phyloP scores from a whole-genome alignment of 2,888 invertebrate genomes.

The Watsonalla cultraria region DNA sequence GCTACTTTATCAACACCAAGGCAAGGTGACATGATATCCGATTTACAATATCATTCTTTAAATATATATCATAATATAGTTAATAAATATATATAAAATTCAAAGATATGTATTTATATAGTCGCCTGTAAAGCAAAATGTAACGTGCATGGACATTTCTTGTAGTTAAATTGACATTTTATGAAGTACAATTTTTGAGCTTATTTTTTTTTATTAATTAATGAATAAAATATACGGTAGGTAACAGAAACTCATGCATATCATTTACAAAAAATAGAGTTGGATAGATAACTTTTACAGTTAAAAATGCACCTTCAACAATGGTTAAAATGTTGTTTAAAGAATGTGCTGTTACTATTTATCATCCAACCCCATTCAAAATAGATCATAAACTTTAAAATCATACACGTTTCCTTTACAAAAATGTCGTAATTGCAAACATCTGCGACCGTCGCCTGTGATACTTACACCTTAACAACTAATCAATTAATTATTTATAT shows the following conservation, averaged over 20 bases:
- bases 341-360: background rate
- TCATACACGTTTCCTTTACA: constrained; percentile 64
- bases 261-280: constrained; percentile 30
- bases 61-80: constrained; percentile 44
- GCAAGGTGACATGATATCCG: constrained; percentile 68
- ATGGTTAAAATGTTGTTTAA: background rate
- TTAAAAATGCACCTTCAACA: background rate
- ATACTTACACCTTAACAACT: constrained; percentile 76
- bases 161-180: constrained; percentile 64
- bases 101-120: constrained; percentile 70
- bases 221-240: constrained; percentile 45
- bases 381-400: constrained; percentile 45
- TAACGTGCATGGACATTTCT: constrained; percentile 45
- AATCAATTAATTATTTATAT: constrained; percentile 78
- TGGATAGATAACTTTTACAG: background rate
- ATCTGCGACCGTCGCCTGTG: constrained; percentile 63
- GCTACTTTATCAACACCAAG: constrained; percentile 76
- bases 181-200: constrained; percentile 65
- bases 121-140: constrained; percentile 68
- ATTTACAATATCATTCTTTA: constrained; percentile 40
- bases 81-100: constrained; percentile 48
- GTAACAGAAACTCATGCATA: constrained; percentile 52
- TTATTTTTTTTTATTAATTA: constrained; percentile 25
- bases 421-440: constrained; percentile 46
- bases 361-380: constrained; percentile 21